These are phyloP conservation scores for Hyla sarda DNA, from an alignment of 2,113 vertebrate genomes.

Conservation along the genomic window DNA sequence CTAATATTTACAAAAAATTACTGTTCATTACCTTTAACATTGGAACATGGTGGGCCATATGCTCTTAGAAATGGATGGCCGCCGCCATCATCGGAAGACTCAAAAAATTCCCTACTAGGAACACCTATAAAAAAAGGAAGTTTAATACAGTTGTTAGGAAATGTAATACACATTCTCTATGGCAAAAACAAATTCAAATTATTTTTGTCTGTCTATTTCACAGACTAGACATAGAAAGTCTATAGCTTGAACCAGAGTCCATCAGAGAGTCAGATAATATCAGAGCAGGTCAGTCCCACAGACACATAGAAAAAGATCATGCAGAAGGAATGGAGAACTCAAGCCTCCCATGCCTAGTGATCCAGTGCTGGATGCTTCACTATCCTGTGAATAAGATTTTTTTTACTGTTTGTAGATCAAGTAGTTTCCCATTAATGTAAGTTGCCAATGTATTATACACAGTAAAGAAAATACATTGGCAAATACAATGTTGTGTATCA, in stretches of 20 bases:
- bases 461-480: too few species aligned
- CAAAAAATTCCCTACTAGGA: slow-evolving; percentile 68
- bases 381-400: too few species aligned
- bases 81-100: slow-evolving; percentile 63
- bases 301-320: too few species aligned
- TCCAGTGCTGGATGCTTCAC: too few species aligned
- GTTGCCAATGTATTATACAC: too few species aligned
- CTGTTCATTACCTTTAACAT: slow-evolving; percentile 35
- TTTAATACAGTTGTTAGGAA: neutral
- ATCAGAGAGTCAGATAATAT: neutral
- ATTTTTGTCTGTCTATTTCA: neutral
- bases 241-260: neutral
- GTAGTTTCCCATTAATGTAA: too few species aligned
- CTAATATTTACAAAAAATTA: too few species aligned
- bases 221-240: neutral
- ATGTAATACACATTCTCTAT: neutral
- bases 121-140: slow-evolving; percentile 70
- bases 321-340: too few species aligned
- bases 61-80: slow-evolving; percentile 75
- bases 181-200: neutral
- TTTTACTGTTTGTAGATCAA: too few species aligned
- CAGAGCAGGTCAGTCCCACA: neutral
- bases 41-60: slow-evolving; percentile 63
- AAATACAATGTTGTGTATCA: too few species aligned
- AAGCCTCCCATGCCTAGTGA: too few species aligned